Conservation (phyloP, 2,797 vertebrate species). For the Enteromius thamalakanensis region DNA sequence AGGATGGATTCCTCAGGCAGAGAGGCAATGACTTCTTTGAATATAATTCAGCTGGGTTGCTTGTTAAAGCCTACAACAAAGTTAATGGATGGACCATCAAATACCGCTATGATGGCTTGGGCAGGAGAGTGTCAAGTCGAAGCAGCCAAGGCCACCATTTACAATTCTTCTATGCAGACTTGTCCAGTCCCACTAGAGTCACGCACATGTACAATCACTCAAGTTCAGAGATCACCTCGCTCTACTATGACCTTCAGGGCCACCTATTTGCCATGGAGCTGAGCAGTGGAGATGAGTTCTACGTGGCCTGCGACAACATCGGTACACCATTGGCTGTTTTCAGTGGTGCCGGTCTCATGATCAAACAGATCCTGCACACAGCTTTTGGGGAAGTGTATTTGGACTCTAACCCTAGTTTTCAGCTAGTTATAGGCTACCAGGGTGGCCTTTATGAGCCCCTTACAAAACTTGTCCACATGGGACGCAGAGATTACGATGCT, state of each 20-base stretch:
- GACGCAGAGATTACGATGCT: constrained; percentile 92
- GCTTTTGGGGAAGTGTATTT: constrained; percentile 97
- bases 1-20: constrained; percentile 95
- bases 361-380: constrained; percentile 94
- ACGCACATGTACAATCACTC: constrained; percentile 99
- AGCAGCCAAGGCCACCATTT: constrained; percentile 88
- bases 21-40: constrained; percentile 93
- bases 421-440: constrained; percentile 93
- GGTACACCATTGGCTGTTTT: constrained; percentile 96
- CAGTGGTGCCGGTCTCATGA: constrained; percentile 94
- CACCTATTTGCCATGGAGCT: constrained; percentile 99
- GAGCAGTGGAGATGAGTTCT: constrained; percentile 96
- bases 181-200: constrained; percentile 92
- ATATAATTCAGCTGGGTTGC: constrained; percentile 92
- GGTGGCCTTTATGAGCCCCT: constrained; percentile 96
- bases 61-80: constrained; percentile 93
- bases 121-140: constrained; percentile 92
- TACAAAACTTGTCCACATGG: constrained; percentile 95
- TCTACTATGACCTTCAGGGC: constrained; percentile 98
- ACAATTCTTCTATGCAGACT: constrained; percentile 97
- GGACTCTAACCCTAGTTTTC: constrained; percentile 95
- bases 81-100: constrained; percentile 88
- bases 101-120: constrained; percentile 94
- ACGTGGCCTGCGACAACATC: constrained; percentile 96
- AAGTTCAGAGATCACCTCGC: constrained; percentile 95